These are phyloP conservation scores for Calephelis virginiensis DNA, from an alignment of 1,140 invertebrate genomes.

Conservation along the genomic window DNA sequence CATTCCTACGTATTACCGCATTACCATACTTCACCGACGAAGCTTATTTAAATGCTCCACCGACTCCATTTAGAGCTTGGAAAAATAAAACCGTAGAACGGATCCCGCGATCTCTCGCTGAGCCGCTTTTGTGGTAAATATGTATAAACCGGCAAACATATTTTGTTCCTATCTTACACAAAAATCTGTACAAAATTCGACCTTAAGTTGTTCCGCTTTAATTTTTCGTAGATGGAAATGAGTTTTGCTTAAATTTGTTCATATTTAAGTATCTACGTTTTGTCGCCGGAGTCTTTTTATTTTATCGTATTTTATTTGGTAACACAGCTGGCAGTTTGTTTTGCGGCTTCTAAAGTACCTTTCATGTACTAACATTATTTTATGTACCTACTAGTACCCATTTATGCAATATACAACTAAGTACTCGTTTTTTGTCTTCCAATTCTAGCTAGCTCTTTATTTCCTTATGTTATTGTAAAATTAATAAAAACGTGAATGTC, in stretches of 20 bases:
- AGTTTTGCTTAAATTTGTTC: constrained; percentile 39
- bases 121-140: constrained; percentile 78
- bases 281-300: constrained; percentile 75
- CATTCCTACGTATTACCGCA: constrained; percentile 70
- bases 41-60: constrained; percentile 78
- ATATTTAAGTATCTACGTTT: constrained; percentile 71
- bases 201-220: constrained; percentile 35
- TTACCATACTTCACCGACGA: constrained; percentile 76
- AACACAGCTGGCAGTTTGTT: constrained; percentile 71
- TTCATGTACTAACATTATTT: constrained; percentile 36
- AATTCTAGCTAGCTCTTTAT: too few relatives aligned
- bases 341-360: constrained; percentile 57
- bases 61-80: constrained; percentile 78
- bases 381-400: background rate
- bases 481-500: too few relatives aligned
- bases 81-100: constrained; percentile 75
- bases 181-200: constrained; percentile 36
- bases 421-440: too few relatives aligned
- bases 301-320: constrained; percentile 74
- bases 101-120: constrained; percentile 72
- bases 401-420: too few relatives aligned
- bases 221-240: constrained; percentile 12
- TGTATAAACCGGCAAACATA: constrained; percentile 68
- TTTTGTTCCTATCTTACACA: constrained; percentile 21
- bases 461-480: too few relatives aligned